phyloP scores from a whole-genome alignment of 2,113 vertebrate genomes.

The Isichthys henryi region DNA sequence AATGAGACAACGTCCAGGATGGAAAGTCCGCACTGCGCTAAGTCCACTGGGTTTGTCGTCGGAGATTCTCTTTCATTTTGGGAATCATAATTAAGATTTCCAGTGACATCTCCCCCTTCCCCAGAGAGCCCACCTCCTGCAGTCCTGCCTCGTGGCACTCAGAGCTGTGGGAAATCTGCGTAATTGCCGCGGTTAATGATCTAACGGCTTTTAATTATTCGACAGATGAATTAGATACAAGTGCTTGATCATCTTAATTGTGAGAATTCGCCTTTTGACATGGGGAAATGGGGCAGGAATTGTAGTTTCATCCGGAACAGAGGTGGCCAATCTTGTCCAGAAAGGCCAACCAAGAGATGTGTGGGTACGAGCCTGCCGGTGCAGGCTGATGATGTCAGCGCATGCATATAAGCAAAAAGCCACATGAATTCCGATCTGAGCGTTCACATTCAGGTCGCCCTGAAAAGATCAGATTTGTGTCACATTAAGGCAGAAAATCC shows the following conservation, averaged over 20 bases:
- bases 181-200: conserved; percentile 18
- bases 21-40: neutral
- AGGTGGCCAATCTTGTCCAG: no score
- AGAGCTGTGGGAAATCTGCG: conserved; percentile 9
- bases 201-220: conserved; percentile 22
- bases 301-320: neutral
- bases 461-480: no score
- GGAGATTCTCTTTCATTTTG: neutral
- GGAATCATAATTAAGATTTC: conserved; percentile 4
- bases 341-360: no score
- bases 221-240: conserved; percentile 8
- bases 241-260: conserved; percentile 18
- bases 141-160: neutral
- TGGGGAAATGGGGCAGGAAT: neutral
- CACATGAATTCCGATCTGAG: no score
- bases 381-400: no score
- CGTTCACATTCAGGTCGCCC: no score
- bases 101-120: neutral
- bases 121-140: neutral
- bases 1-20: neutral
- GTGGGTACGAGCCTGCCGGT: no score
- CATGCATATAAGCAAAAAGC: no score
- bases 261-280: neutral
- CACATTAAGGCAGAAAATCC: no score
- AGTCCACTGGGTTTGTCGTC: neutral